A percentile compares a stretch with the other conserved stretches of the same genome.
phyloP scores from a whole-genome alignment of 1,140 invertebrate species.

The Temnothorax longispinosus region DNA sequence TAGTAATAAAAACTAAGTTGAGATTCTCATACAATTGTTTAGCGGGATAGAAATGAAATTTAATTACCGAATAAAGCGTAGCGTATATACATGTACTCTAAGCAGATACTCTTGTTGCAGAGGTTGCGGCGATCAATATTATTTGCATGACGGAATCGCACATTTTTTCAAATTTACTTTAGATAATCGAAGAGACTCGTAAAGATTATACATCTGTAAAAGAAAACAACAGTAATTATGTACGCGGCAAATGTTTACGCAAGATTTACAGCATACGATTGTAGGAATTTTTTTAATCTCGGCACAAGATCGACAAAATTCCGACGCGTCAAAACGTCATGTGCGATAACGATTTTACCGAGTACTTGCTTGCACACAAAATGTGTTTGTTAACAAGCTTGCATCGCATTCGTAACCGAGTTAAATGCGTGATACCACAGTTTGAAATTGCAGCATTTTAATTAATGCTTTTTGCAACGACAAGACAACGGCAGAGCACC shows the following conservation, averaged over 20 bases:
- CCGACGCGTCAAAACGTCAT: slow-evolving; percentile 28
- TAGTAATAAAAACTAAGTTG: slow-evolving; percentile 65
- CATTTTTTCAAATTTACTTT: slow-evolving; percentile 62
- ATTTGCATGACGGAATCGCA: slow-evolving; percentile 58
- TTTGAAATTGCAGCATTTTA: slow-evolving; percentile 39
- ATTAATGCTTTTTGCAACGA: slow-evolving; percentile 55
- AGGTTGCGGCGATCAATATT: slow-evolving; percentile 60
- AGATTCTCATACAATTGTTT: slow-evolving; percentile 66
- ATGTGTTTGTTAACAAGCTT: background rate
- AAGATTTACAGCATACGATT: slow-evolving; percentile 51
- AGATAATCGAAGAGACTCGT: slow-evolving; percentile 28
- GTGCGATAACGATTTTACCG: slow-evolving; percentile 44
- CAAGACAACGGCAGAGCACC: slow-evolving; percentile 42
- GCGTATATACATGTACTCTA: slow-evolving; percentile 65
- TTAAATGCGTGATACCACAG: slow-evolving; percentile 58
- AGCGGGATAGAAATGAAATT: slow-evolving; percentile 60
- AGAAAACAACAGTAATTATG: slow-evolving; percentile 17
- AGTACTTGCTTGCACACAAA: slow-evolving; percentile 52
- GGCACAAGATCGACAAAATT: background rate
- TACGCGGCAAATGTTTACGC: slow-evolving; percentile 24
- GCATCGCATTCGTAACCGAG: slow-evolving; percentile 44
- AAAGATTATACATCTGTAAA: slow-evolving; percentile 15
- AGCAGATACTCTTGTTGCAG: slow-evolving; percentile 70
- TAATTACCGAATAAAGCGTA: slow-evolving; percentile 66
- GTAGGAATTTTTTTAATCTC: slow-evolving; percentile 36